phyloP scores from a whole-genome alignment of 1,140 invertebrate genomes.

The Hyles vespertilio region DNA sequence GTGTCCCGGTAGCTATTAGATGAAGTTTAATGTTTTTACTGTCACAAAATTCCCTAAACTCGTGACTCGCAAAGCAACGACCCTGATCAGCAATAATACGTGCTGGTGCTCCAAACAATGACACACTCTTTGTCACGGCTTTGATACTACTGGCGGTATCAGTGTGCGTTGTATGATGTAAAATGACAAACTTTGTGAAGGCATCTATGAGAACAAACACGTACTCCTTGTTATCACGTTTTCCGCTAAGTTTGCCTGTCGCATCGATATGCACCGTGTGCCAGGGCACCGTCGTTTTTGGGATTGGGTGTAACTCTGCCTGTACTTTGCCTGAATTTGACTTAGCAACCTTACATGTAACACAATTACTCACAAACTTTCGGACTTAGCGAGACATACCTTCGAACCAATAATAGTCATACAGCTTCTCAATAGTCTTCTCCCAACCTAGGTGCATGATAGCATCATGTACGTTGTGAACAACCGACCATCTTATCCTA shows the following conservation, averaged over 20 bases:
- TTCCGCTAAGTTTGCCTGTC: conserved; percentile 26
- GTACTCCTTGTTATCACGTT: conserved; percentile 23
- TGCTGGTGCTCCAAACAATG: conserved; percentile 23
- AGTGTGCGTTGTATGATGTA: conserved; percentile 19
- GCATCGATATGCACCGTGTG: conserved; percentile 24
- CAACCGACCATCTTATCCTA: conserved; percentile 32
- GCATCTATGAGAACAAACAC: conserved; percentile 22
- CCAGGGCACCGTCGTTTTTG: conserved; percentile 16
- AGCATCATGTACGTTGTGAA: conserved; percentile 44
- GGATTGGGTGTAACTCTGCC: conserved; percentile 23
- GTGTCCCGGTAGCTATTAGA: conserved; percentile 31
- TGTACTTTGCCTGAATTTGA: conserved; percentile 19
- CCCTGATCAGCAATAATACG: conserved; percentile 30
- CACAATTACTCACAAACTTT: conserved; percentile 29
- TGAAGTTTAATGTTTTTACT: conserved; percentile 27
- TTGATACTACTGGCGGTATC: conserved; percentile 18
- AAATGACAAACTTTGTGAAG: conserved; percentile 18
- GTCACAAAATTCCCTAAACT: conserved; percentile 23
- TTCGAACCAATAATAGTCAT: conserved; percentile 28
- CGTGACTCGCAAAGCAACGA: conserved; percentile 23
- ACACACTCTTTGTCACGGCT: conserved; percentile 14
- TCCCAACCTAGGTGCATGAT: conserved; percentile 34
- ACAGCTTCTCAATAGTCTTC: conserved; percentile 35
- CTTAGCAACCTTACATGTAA: conserved; percentile 28
- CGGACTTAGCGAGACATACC: conserved; percentile 24